Evolutionary conservation across 2,797 vertebrate species (phyloP).

Genomic region (Peromyscus nudipes): DNA sequence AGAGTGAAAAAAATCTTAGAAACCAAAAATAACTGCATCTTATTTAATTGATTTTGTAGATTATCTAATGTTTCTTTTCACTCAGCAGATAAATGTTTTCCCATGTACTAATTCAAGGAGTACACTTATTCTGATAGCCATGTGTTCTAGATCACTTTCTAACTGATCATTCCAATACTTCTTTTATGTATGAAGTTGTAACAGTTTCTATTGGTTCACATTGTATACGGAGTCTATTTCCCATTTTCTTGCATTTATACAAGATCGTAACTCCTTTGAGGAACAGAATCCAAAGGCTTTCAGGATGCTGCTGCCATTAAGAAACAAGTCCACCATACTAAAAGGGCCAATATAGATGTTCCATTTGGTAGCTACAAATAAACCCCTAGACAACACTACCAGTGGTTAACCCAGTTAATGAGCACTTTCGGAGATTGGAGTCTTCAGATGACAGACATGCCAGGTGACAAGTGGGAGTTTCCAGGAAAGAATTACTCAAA

Average conservation of each 20-base stretch:
- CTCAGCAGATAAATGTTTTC: background rate
- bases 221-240: background rate
- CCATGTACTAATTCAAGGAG: background rate
- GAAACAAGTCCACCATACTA: background rate
- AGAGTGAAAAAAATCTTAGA: slow-evolving; percentile 20
- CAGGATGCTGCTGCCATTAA: background rate
- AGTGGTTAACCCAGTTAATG: background rate
- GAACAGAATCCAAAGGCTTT: background rate
- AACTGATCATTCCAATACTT: background rate
- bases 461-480: background rate
- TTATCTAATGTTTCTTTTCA: background rate
- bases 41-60: background rate
- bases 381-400: background rate
- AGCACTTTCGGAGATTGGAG: background rate
- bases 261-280: background rate
- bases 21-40: background rate
- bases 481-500: background rate
- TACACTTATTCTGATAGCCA: background rate
- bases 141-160: background rate
- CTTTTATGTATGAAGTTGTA: background rate
- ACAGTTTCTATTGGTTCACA: background rate
- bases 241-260: background rate
- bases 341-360: background rate
- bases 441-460: background rate
- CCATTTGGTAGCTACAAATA: background rate